These are phyloP conservation scores for Leptarthrus brevirostris DNA, from an alignment of 2,888 invertebrate species.

Conservation along the genomic window DNA sequence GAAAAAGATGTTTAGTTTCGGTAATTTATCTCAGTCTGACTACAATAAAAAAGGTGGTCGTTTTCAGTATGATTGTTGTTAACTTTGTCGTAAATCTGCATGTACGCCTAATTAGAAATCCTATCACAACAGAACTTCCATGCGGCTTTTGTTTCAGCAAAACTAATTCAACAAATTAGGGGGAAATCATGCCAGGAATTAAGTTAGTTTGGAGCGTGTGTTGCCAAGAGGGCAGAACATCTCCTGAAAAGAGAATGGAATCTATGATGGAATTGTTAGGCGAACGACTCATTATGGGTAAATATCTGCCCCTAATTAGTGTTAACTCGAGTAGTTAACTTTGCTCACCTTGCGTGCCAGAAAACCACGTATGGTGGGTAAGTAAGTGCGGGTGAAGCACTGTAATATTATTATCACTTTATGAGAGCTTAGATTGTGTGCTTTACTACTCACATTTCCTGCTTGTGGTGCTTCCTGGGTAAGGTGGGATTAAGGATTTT, in stretches of 20 bases:
- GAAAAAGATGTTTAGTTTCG: too few relatives aligned
- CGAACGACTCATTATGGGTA: constrained; percentile 30
- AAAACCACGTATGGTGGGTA: too few relatives aligned
- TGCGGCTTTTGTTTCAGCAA: neutral
- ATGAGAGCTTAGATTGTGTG: neutral
- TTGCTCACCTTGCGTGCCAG: neutral
- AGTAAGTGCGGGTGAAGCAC: too few relatives aligned
- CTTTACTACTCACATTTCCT: neutral
- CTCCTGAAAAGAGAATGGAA: neutral
- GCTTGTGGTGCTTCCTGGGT: neutral
- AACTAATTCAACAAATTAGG: constrained; percentile 17
- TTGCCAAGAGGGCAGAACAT: neutral
- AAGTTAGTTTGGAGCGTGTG: constrained; percentile 2
- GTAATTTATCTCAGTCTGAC: too few relatives aligned
- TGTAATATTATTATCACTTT: neutral
- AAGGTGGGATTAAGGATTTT: neutral
- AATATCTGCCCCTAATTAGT: constrained; percentile 39
- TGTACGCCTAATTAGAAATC: neutral
- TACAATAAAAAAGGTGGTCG: too few relatives aligned
- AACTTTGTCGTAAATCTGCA: neutral
- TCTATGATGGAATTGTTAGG: constrained; percentile 9
- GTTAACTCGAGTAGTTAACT: constrained; percentile 25
- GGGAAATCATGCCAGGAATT: constrained; percentile 25
- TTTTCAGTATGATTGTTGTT: too few relatives aligned
- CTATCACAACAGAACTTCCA: neutral